Evolutionary conservation across 2,888 invertebrate species (phyloP).

Genomic region (Spicauda simplicius): DNA sequence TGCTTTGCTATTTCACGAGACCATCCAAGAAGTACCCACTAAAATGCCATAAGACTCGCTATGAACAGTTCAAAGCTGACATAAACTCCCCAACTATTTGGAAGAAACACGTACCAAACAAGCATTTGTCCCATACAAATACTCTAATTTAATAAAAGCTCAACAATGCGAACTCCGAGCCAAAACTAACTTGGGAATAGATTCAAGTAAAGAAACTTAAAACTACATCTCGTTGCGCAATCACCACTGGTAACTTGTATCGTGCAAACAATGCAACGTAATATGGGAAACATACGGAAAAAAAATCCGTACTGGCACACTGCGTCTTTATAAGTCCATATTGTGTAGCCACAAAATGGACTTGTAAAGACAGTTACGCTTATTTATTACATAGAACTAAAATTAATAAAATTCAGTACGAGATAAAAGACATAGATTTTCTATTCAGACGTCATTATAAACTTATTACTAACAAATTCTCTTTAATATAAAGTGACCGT

Average conservation of each 20-base stretch:
- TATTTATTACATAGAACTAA: no score
- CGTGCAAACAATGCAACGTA: slow-evolving; percentile 34
- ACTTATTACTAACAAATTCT: no score
- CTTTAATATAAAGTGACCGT: no score
- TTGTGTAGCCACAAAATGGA: no score
- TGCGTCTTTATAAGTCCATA: neutral
- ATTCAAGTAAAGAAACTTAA: slow-evolving; percentile 36
- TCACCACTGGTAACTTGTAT: slow-evolving; percentile 29
- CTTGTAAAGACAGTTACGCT: no score
- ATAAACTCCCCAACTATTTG: neutral
- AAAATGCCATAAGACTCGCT: no score
- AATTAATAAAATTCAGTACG: no score
- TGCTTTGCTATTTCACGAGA: no score
- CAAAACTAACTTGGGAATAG: slow-evolving; percentile 34
- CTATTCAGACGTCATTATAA: no score
- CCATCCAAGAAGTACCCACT: no score
- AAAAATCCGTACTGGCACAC: neutral
- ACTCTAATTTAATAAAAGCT: slow-evolving; percentile 34
- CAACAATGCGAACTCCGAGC: slow-evolving; percentile 23
- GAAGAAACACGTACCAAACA: neutral
- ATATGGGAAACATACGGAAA: slow-evolving; percentile 17
- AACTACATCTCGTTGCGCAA: slow-evolving; percentile 34
- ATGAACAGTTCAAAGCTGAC: neutral
- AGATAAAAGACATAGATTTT: no score
- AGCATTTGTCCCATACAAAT: neutral